Base-by-base conservation (phyloP, 2,113 vertebrate genomes). In the Turdus rufiventris region DNA sequence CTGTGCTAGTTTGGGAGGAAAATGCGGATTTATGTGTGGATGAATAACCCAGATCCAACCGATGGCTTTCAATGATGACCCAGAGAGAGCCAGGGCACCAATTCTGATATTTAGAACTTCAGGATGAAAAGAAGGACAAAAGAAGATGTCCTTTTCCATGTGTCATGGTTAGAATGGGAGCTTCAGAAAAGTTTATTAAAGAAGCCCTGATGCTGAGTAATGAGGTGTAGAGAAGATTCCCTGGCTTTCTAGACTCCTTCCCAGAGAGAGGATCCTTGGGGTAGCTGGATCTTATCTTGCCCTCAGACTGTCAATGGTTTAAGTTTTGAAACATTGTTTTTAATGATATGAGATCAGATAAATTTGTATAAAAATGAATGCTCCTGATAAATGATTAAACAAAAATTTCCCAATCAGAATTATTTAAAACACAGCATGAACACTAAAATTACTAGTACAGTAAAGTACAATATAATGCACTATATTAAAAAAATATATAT, bases 141-240 rank as follows among this genome's bases (percentile, higher is more conserved):
- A 48, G 13, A 29, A 33, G 18, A 12, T 6, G 1, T 0, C 1
- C 0, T 50, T 74, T 77, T 31, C 24, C 33, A 33, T 23, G 26
- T 36, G 18, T 18, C 1, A 1, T 58, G 18, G 17, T 7, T 26
- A 4, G 21, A 60, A 53, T 33, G 45, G 45, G 9, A 86, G 6
- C 33, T 51, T 23, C 54, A 76, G 14, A 4, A 51, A 23, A 68
- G 12, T 60, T 45, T 36, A 18, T 51, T 43, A 26, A 31, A 60
- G 33, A 68, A 68, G 21, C 1, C 8, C 36, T 36, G 33, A 23
- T 21, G 33, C 7, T 76, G 45, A 60, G 5, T 14, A 36, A 42
- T 58, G 36, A 58, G 15, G 8, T 34, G 33, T 4, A 33, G 53
- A 51, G 26, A 51, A 33, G 21, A 67, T 43, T 51, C 29, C 19